Percentiles rank a stretch among this genome's conserved stretches.
These are phyloP conservation scores for Schlechtendalia chinensis DNA, from an alignment of 1,140 invertebrate species.

Conservation along the genomic window DNA sequence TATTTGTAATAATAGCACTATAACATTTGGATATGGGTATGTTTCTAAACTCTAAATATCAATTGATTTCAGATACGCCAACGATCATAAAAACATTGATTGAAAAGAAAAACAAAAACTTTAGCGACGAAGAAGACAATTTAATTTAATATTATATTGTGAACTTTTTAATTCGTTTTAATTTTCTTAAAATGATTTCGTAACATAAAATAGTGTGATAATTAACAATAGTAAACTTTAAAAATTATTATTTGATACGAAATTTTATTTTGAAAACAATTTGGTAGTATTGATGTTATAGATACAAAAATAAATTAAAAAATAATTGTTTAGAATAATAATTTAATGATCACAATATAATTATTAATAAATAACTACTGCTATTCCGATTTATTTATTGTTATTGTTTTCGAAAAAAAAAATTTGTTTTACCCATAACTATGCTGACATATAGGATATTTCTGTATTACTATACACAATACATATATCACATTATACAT, in stretches of 20 bases:
- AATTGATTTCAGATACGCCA: constrained; percentile 25
- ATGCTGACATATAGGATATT: too few species aligned
- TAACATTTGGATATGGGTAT: too few species aligned
- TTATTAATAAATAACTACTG: constrained; percentile 11
- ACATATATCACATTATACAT: too few species aligned
- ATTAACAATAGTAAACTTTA: constrained; percentile 5
- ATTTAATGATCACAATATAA: neutral
- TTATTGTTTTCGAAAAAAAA: too few species aligned
- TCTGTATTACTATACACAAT: too few species aligned
- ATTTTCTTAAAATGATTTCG: constrained; percentile 4
- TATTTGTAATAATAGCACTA: too few species aligned
- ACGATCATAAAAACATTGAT: constrained; percentile 14
- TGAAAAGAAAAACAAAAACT: constrained; percentile 38
- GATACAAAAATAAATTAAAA: neutral
- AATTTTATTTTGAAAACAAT: constrained; percentile 11
- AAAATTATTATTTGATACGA: constrained; percentile 5
- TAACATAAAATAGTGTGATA: neutral
- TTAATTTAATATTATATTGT: constrained; percentile 19
- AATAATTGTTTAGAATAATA: constrained; percentile 17
- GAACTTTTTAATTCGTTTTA: neutral
- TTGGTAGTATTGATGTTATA: constrained; percentile 10
- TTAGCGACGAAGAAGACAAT: constrained; percentile 31
- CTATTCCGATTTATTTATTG: constrained; percentile 5
- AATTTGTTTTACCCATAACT: too few species aligned
- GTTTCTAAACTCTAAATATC: too few species aligned